phyloP scores from a whole-genome alignment of 2,888 invertebrate species.

The Falcaria lacertinaria region DNA sequence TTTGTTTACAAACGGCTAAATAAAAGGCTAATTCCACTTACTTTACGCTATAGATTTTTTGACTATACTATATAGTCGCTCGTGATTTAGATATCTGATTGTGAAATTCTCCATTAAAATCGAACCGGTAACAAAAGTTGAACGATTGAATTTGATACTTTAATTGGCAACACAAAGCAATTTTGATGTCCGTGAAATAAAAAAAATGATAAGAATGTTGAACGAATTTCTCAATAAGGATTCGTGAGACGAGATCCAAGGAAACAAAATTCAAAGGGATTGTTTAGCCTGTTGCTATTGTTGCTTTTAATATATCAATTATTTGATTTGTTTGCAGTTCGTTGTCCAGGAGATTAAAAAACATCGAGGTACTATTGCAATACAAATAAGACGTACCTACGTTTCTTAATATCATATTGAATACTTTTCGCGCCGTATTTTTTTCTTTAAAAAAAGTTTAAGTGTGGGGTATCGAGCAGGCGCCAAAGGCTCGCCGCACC shows the following conservation, averaged over 20 bases:
- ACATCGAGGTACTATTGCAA: not conserved
- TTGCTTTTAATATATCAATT: too few relatives aligned
- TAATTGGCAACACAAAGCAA: too few relatives aligned
- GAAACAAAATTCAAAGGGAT: too few relatives aligned
- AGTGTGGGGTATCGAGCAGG: conserved; percentile 48
- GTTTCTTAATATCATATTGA: conserved; percentile 12
- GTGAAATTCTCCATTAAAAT: not conserved
- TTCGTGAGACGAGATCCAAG: too few relatives aligned
- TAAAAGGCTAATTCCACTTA: not conserved
- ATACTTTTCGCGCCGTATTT: conserved; percentile 43
- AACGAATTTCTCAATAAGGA: not conserved
- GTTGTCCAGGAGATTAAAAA: not conserved
- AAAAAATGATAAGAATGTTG: not conserved
- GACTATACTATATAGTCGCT: not conserved
- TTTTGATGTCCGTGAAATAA: not conserved
- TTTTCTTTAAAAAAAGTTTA: conserved; percentile 32
- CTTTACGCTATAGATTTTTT: not conserved
- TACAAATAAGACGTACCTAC: not conserved
- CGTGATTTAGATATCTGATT: not conserved
- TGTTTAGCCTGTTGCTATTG: too few relatives aligned
- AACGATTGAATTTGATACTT: too few relatives aligned
- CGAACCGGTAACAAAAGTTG: too few relatives aligned
- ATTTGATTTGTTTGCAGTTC: not conserved
- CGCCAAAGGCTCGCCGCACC: conserved; percentile 68
- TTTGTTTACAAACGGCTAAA: not conserved